These are phyloP conservation scores for Scaptomyza graminum DNA, from an alignment of 1,140 invertebrate species.

Conservation along the genomic window DNA sequence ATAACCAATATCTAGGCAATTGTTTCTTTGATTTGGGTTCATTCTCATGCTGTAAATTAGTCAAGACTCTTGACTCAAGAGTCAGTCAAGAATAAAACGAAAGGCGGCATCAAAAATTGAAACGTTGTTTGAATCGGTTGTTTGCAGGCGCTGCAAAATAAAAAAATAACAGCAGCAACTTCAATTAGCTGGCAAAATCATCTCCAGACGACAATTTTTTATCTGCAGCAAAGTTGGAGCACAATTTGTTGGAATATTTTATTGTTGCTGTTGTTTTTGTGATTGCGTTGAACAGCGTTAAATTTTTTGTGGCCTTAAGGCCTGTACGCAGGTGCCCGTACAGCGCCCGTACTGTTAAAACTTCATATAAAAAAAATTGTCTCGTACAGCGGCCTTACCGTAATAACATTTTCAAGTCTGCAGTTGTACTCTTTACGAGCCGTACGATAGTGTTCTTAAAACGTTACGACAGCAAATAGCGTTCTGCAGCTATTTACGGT, in stretches of 20 bases:
- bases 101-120: slow-evolving; percentile 2
- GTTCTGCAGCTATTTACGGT: too few relatives aligned
- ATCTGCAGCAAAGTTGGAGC: not conserved
- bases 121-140: slow-evolving; percentile 1
- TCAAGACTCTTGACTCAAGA: not conserved
- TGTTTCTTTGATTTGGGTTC: not conserved
- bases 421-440: too few relatives aligned
- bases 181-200: slow-evolving; percentile 23
- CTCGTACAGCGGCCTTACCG: too few relatives aligned
- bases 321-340: too few relatives aligned
- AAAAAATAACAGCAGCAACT: not conserved
- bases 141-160: not conserved
- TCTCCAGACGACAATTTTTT: slow-evolving; percentile 1
- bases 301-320: slow-evolving; percentile 7
- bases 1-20: not conserved
- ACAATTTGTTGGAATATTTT: slow-evolving; percentile 1
- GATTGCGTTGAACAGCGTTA: not conserved
- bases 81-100: not conserved
- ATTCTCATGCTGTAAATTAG: slow-evolving; percentile 7
- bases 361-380: too few relatives aligned
- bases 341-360: too few relatives aligned
- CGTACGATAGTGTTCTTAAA: too few relatives aligned
- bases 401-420: too few relatives aligned
- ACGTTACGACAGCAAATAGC: too few relatives aligned
- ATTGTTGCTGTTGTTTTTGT: not conserved